Base-by-base conservation (phyloP, 2,797 vertebrate species). In the Arnoldichthys spilopterus region DNA sequence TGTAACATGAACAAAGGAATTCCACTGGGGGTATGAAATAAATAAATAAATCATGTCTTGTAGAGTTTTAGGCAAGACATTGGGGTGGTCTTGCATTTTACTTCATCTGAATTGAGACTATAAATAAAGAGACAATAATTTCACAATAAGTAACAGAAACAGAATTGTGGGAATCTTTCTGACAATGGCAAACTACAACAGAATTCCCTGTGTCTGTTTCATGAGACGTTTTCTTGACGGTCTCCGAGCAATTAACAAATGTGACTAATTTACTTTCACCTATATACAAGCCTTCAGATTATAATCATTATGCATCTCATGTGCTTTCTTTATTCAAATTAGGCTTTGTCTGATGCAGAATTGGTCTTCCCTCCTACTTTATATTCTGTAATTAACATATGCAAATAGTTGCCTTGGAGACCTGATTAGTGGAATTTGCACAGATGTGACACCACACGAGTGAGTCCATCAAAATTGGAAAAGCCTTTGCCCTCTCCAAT, bases 371-470 rank as follows among this genome's bases (percentile, higher is more conserved):
- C 72, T 82, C n/a, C 58, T 74, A 86, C 83, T 86, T 82, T 79
- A 82, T 85, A 88, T 85, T 86, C 88, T 85, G 85, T 85, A 87
- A 92, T 93, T 93, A 92, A 89, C 89, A 92, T 93, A 92, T 94
- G 93, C 90, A 92, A 94, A 94, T 93, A 86, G 78, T 63, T 84
- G 82, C 77, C 81, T 77, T 82, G 78, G 85, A 86, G 88, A 90
- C 49, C 78, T 88, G 88, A 92, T 92, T 90, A 91, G 89, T 87
- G 86, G 88, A 91, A 92, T 86, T 77, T 87, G 90, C 85, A 84
- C 83, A 79, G 56, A 89, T 91, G 84, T 89, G 88, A 87, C 89
- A 91, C 82, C 51, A 80, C 83, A 63, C 83, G 84, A 88, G 82
- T 84, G 87, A 88, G 76, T 82, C 79, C 16, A 74, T 45, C 80